Evolutionary conservation across 2,888 invertebrate genomes (phyloP).

Genomic region (Acanthoscelides obtectus): DNA sequence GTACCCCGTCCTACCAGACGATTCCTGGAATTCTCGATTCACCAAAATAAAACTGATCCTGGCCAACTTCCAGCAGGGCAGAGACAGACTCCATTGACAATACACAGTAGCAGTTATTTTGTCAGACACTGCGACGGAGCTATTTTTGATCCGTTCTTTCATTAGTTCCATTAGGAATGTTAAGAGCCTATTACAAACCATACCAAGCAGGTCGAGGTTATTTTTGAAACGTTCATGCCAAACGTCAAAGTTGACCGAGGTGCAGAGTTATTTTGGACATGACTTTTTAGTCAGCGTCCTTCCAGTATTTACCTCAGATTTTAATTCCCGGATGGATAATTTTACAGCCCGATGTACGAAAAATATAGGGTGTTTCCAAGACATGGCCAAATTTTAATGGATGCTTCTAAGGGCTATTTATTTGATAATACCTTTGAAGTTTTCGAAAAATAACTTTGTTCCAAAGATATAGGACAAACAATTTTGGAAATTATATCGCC

Average conservation of each 20-base stretch:
- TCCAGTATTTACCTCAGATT: background rate
- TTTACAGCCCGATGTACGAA: too few species aligned
- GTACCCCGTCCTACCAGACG: slow-evolving; percentile 2
- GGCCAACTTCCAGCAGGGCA: slow-evolving; percentile 13
- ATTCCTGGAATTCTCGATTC: slow-evolving; percentile 16
- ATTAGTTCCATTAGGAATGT: background rate
- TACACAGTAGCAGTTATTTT: background rate
- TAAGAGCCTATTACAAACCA: background rate
- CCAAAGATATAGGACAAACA: too few species aligned
- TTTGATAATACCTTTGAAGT: too few species aligned
- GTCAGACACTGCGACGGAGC: background rate
- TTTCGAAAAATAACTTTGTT: too few species aligned
- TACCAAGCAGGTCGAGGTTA: background rate
- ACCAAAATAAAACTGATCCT: slow-evolving; percentile 11
- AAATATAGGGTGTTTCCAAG: too few species aligned
- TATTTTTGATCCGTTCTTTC: background rate
- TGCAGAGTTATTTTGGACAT: background rate
- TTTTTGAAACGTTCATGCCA: background rate
- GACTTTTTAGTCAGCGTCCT: background rate
- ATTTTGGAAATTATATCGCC: too few species aligned
- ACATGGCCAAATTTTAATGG: too few species aligned
- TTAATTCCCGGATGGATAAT: background rate
- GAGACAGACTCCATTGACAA: slow-evolving; percentile 15
- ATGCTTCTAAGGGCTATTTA: too few species aligned
- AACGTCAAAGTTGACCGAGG: background rate